A percentile compares a stretch with the other conserved stretches of the same genome.
Evolutionary conservation across 2,797 vertebrate genomes (phyloP).

Genomic region (Pseudocheirus occidentalis): DNA sequence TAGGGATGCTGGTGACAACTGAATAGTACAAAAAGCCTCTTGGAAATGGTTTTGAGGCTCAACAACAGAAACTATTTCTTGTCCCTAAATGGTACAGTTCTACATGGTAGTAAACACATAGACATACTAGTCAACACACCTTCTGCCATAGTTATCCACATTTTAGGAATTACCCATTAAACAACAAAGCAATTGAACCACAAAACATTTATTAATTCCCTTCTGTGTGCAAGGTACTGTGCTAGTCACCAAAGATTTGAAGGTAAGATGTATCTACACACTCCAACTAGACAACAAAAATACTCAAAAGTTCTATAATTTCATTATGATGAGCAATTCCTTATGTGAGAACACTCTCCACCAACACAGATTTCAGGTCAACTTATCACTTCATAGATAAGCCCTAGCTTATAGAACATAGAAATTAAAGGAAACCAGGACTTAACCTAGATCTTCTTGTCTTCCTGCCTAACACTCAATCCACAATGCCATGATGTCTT

Average conservation of each 20-base stretch:
- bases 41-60: not conserved
- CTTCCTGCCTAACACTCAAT: not conserved
- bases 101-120: not conserved
- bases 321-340: not conserved
- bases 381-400: not conserved
- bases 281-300: not conserved
- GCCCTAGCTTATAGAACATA: not conserved
- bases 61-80: not conserved
- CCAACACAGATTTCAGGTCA: not conserved
- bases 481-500: not conserved
- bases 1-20: not conserved
- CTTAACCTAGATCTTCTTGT: not conserved
- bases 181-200: not conserved
- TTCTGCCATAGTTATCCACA: not conserved
- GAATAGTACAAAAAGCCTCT: not conserved
- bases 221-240: not conserved
- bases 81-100: not conserved
- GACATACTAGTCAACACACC: not conserved
- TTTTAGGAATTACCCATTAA: not conserved
- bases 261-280: not conserved
- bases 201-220: not conserved
- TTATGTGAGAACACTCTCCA: not conserved
- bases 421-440: not conserved
- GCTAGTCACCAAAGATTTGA: not conserved
- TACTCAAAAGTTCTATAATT: not conserved